phyloP scores from a whole-genome alignment of 2,888 invertebrate genomes.

The Catotricha subobsoleta region DNA sequence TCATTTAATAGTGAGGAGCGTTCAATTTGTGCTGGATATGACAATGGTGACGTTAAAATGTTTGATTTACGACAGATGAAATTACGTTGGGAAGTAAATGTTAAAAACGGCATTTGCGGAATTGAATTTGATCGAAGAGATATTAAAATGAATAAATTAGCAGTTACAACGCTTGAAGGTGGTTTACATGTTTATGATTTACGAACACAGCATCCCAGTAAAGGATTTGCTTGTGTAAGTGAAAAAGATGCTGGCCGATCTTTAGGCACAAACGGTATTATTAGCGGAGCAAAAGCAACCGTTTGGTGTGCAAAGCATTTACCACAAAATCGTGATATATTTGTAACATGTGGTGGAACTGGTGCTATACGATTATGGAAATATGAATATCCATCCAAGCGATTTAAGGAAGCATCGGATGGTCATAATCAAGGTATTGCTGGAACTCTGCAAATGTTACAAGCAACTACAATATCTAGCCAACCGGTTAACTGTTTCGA shows the following conservation, averaged over 20 bases:
- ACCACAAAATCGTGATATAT: constrained; percentile 87
- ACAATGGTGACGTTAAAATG: constrained; percentile 90
- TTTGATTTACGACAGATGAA: constrained; percentile 75
- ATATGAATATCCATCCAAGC: constrained; percentile 2
- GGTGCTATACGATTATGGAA: constrained; percentile 92
- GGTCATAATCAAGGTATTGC: constrained; percentile 1
- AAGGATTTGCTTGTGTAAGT: constrained; percentile 58
- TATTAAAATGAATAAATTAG: constrained; percentile 88
- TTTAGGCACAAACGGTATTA: constrained; percentile 27
- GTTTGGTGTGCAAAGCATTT: constrained; percentile 78
- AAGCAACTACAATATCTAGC: not conserved
- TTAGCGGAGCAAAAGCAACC: constrained; percentile 55
- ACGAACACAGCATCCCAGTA: constrained; percentile 68
- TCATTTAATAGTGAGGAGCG: constrained; percentile 74
- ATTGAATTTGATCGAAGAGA: constrained; percentile 67
- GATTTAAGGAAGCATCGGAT: constrained; percentile 12
- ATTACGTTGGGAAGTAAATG: constrained; percentile 75
- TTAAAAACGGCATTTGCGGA: constrained; percentile 79
- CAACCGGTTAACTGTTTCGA: no score
- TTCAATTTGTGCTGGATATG: constrained; percentile 79
- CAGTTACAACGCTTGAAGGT: constrained; percentile 78
- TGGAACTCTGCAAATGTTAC: not conserved
- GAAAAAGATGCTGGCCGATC: constrained; percentile 29
- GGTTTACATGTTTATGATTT: constrained; percentile 80
- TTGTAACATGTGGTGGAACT: constrained; percentile 75